phyloP scores from a whole-genome alignment of 2,888 invertebrate species.

The Acanthosepion esculentum region DNA sequence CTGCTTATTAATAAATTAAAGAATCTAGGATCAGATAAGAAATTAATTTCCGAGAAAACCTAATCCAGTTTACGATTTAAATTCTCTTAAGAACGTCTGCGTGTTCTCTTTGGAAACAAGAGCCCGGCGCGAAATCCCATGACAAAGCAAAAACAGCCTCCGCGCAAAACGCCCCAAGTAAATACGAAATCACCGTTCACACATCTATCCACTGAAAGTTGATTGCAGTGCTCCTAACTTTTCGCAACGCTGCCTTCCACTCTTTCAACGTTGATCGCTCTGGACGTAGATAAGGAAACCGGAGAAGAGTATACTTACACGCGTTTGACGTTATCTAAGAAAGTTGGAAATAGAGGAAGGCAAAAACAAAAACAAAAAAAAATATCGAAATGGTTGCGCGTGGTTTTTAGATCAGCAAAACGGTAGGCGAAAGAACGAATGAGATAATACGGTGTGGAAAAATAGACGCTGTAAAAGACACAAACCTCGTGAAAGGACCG shows the following conservation, averaged over 20 bases:
- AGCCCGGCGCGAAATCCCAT: not conserved
- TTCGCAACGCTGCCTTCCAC: not conserved
- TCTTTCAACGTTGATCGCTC: not conserved
- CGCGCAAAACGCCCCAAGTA: no score
- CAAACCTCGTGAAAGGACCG: not conserved
- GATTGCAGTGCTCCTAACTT: not conserved
- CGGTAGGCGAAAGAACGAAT: not conserved
- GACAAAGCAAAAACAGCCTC: no score
- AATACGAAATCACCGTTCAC: no score
- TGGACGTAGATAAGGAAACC: not conserved
- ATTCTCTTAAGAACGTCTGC: not conserved
- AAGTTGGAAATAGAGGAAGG: not conserved
- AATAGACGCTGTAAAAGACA: not conserved
- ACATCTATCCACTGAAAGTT: not conserved
- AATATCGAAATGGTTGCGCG: not conserved
- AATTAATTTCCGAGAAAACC: not conserved
- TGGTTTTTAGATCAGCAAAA: not conserved
- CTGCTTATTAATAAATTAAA: not conserved
- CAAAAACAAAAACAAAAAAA: not conserved
- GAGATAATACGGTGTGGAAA: not conserved
- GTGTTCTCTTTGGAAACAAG: not conserved
- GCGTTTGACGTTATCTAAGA: not conserved
- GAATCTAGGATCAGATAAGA: not conserved
- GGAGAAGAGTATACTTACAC: not conserved
- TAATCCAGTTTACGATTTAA: not conserved